Conservation (phyloP, 2,797 vertebrate species). For the Sebastes alutus region DNA sequence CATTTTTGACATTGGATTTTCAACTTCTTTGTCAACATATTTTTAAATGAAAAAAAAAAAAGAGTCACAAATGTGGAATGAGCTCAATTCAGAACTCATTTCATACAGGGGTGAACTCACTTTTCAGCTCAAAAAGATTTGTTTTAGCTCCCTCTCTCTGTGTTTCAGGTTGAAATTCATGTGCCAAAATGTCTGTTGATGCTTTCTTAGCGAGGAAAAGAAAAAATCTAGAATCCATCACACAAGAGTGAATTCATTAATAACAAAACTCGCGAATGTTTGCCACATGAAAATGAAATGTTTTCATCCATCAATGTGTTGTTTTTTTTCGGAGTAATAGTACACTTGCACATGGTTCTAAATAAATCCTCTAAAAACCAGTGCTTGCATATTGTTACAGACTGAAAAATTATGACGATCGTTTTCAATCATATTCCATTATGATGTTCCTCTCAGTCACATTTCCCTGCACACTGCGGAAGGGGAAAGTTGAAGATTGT, state of each 20-base stretch:
- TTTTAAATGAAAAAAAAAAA: conserved; percentile 15
- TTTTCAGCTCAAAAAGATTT: conserved; percentile 67
- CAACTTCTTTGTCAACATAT: conserved; percentile 21
- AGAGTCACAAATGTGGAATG: conserved; percentile 54
- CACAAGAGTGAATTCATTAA: conserved; percentile 76
- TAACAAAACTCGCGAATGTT: conserved; percentile 74
- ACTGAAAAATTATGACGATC: conserved; percentile 82
- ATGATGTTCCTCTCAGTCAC: conserved; percentile 80
- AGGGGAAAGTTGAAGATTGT: conserved; percentile 87
- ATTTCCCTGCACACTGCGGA: conserved; percentile 80
- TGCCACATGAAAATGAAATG: conserved; percentile 76
- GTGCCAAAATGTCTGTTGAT: conserved; percentile 64
- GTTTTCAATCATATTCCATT: conserved; percentile 86
- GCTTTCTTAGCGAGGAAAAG: conserved; percentile 49
- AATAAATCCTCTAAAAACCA: conserved; percentile 75
- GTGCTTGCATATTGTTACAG: conserved; percentile 77
- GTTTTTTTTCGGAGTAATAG: conserved; percentile 51
- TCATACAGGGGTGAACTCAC: conserved; percentile 68
- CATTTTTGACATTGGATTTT: conserved; percentile 50
- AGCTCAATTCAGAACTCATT: conserved; percentile 69
- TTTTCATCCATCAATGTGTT: conserved; percentile 74
- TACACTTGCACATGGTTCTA: conserved; percentile 67
- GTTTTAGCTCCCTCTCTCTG: conserved; percentile 57
- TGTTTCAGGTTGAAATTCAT: conserved; percentile 61
- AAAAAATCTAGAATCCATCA: conserved; percentile 64